These are phyloP conservation scores for Tetranychus urticae DNA, from an alignment of 1,140 invertebrate species.

Conservation along the genomic window DNA sequence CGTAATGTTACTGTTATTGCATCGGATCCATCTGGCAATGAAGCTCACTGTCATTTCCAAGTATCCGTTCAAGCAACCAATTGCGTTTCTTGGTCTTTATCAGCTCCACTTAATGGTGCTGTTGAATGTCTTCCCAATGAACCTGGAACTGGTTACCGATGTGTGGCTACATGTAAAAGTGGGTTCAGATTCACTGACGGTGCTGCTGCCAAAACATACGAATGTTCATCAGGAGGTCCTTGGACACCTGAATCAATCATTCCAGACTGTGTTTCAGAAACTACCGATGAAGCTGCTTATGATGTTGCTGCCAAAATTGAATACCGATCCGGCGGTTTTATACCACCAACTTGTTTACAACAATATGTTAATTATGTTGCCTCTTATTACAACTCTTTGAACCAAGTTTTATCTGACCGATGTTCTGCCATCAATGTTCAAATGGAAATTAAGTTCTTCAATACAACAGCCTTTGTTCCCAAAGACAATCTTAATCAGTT, in stretches of 20 bases:
- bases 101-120: constrained; percentile 58
- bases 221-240: constrained; percentile 39
- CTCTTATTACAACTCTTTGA: constrained; percentile 52
- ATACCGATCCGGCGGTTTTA: constrained; percentile 67
- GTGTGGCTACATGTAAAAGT: constrained; percentile 68
- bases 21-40: constrained; percentile 63
- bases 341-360: constrained; percentile 49
- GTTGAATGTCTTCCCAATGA: constrained; percentile 56
- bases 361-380: constrained; percentile 62
- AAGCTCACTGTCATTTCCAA: constrained; percentile 77
- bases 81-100: constrained; percentile 79
- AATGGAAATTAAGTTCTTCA: constrained; percentile 73
- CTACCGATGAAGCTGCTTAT: constrained; percentile 76
- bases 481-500: constrained; percentile 13
- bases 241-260: constrained; percentile 65
- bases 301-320: constrained; percentile 65
- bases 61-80: constrained; percentile 60
- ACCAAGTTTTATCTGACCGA: constrained; percentile 55
- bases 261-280: constrained; percentile 77
- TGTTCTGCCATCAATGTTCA: constrained; percentile 84
- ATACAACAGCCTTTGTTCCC: constrained; percentile 35
- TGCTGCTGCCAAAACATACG: constrained; percentile 55
- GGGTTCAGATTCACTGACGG: constrained; percentile 77
- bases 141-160: constrained; percentile 42
- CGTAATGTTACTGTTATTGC: constrained; percentile 83